Conservation (phyloP, 2,113 vertebrate species). For the Arizona elegans region DNA sequence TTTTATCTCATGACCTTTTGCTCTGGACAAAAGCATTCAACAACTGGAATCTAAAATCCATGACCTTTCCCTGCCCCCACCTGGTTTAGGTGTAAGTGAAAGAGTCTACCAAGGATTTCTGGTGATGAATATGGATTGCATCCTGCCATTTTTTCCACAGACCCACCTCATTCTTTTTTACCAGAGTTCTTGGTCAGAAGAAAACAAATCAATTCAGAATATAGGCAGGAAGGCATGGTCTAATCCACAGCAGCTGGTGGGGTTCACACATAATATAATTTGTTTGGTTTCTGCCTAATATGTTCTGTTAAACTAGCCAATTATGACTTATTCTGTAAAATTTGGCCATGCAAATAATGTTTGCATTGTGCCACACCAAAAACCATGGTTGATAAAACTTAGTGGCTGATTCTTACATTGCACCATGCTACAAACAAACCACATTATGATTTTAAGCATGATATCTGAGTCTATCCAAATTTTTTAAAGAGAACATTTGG, state of each 20-base stretch:
- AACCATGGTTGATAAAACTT: background rate
- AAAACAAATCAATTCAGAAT: background rate
- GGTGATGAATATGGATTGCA: background rate
- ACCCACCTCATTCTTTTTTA: background rate
- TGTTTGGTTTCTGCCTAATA: background rate
- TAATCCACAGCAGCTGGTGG: background rate
- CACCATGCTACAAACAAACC: background rate
- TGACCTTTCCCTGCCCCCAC: background rate
- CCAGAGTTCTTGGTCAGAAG: background rate
- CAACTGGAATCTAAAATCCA: background rate
- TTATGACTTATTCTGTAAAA: background rate
- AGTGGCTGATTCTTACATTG: background rate
- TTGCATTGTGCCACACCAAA: background rate
- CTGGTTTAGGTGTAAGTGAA: background rate
- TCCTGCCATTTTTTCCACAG: background rate
- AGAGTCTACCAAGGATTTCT: background rate
- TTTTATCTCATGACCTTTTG: constrained; percentile 29
- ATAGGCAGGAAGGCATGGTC: background rate
- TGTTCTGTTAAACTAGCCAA: background rate
- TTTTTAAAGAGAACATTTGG: background rate
- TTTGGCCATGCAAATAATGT: background rate
- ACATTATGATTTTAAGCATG: background rate
- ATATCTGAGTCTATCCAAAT: background rate
- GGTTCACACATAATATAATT: background rate
- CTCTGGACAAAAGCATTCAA: background rate